Base-by-base conservation (phyloP, 2,888 invertebrate genomes). In the Aelia acuminata region DNA sequence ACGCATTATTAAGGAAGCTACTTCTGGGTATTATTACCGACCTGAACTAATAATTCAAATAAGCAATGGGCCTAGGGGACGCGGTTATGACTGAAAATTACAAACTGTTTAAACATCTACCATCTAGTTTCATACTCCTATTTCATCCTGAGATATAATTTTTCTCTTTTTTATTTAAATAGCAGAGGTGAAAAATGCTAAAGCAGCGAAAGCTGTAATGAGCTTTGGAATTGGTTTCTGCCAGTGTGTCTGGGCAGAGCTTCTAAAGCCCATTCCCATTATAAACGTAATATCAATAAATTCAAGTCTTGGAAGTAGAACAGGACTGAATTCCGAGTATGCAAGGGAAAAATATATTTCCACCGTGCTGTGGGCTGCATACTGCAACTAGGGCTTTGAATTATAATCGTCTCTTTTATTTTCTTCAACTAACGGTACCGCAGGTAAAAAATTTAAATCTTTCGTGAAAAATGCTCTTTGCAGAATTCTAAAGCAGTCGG, bases 231-330 rank as follows among this genome's bases (percentile, higher is more conserved):
- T 80, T 80, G 80, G 80, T 80, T 80, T 80, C 80, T 47, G 43
- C 80, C 43, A 80, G 43, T 80, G 80, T 80, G 80, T 80, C 80
- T 80, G 43, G n/a, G 80, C 43, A 39, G 80, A 80, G 80, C 80
- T 80, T 47, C 80, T 43, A 80, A 80, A 80, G 80, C 80, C 80
- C 39, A 47, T 43, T 80, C 80, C 80, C 80, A 80, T 80, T 80
- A 80, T 80, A 80, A 80, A 80, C 80, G 80, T 80, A 80, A 80
- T 80, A 80, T 80, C 80, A 80, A 80, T 80, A 80, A 80, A 80
- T 80, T 80, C 80, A 80, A 80, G 80, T 80, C 80, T 80, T 80
- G 80, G 43, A 80, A 80, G 43, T 80, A 47, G 80, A 80, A 43
- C 80, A 80, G 80, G 43, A 47, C 80, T 80, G 80, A 80, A 80